phyloP scores from a whole-genome alignment of 2,888 invertebrate genomes.

The Acanthosoma haemorrhoidale region DNA sequence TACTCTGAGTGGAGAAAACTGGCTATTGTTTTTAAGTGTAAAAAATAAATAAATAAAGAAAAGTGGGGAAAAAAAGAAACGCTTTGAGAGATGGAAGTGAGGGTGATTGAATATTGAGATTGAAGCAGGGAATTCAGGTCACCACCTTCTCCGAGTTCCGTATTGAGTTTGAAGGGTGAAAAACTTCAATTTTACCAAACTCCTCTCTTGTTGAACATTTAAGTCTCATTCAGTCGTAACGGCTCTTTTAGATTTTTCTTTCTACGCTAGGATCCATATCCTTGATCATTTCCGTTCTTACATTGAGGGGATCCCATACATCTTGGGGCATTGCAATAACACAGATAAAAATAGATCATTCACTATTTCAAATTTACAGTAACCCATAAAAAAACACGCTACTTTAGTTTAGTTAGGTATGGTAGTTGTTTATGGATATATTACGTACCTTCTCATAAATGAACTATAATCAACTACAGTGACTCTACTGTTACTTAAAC shows the following conservation, averaged over 20 bases:
- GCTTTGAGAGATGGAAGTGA: slow-evolving; percentile 13
- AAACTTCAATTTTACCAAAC: slow-evolving; percentile 2
- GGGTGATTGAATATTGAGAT: slow-evolving; percentile 28
- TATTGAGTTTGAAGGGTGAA: slow-evolving; percentile 14
- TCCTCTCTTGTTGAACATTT: neutral
- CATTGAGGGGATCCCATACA: too few species aligned
- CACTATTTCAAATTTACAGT: too few species aligned
- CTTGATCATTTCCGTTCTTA: too few species aligned
- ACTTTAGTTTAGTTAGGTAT: too few species aligned
- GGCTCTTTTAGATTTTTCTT: neutral
- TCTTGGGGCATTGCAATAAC: too few species aligned
- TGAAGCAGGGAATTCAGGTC: slow-evolving; percentile 2
- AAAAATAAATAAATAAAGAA: neutral
- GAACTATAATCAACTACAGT: too few species aligned
- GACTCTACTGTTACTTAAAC: too few species aligned
- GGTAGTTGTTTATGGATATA: too few species aligned
- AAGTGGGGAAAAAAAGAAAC: slow-evolving; percentile 7
- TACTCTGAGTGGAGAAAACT: slow-evolving; percentile 15
- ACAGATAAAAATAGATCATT: too few species aligned
- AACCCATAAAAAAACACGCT: too few species aligned
- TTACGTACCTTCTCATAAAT: too few species aligned
- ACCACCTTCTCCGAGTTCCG: slow-evolving; percentile 6
- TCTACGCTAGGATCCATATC: too few species aligned
- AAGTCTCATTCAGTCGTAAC: neutral
- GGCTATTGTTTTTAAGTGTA: slow-evolving; percentile 20